Conservation (phyloP, 2,888 invertebrate genomes). For the Caenorhabditis sp. region DNA sequence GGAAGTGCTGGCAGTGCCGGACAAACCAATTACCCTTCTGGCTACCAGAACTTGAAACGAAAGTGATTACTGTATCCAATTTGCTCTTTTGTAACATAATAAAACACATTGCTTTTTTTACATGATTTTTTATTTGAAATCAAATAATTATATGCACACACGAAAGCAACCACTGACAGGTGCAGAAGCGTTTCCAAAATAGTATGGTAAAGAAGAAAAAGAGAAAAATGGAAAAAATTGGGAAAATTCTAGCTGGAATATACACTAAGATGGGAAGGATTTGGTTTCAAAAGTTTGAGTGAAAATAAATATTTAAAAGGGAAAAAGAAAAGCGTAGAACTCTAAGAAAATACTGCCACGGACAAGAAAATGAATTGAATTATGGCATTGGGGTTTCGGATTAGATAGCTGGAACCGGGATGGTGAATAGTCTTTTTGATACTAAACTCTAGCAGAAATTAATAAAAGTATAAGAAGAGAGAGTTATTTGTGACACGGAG, state of each 20-base stretch:
- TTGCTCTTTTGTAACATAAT: neutral
- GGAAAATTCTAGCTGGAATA: constrained; percentile 46
- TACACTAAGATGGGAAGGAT: constrained; percentile 2
- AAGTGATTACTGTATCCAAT: neutral
- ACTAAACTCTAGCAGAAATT: neutral
- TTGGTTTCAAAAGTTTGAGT: constrained; percentile 4
- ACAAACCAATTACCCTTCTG: constrained; percentile 35
- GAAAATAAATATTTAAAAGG: constrained; percentile 3
- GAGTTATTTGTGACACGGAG: constrained; percentile 37
- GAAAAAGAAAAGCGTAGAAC: neutral
- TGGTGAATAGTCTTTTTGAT: neutral
- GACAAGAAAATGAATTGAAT: constrained; percentile 32
- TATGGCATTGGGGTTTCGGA: constrained; percentile 47
- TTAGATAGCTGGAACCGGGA: constrained; percentile 2
- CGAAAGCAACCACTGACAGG: too few species aligned
- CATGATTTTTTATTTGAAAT: constrained; percentile 17
- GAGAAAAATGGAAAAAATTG: constrained; percentile 12
- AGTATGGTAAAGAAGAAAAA: neutral
- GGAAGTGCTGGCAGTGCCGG: constrained; percentile 35
- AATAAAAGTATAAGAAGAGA: too few species aligned
- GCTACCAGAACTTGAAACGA: constrained; percentile 44
- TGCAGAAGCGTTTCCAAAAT: constrained; percentile 18
- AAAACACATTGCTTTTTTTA: neutral
- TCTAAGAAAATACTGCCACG: constrained; percentile 38
- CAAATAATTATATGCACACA: constrained; percentile 36